Conservation (phyloP, 2,113 vertebrate species). For the Hydropotes inermis region DNA sequence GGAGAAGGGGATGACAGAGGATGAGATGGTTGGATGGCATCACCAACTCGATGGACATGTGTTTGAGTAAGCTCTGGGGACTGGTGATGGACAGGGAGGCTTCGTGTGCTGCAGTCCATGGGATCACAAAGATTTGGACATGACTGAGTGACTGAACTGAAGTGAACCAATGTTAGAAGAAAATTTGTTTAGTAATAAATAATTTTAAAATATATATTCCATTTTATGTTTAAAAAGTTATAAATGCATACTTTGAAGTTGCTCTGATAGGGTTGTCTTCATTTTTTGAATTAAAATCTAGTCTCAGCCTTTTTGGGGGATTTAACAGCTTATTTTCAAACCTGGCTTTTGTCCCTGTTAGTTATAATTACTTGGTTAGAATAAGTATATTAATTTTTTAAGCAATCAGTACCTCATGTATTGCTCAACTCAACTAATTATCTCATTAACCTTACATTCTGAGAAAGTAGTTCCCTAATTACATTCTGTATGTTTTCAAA, state of each 20-base stretch:
- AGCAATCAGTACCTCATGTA: not conserved
- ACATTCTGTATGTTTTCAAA: not conserved
- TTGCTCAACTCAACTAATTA: not conserved
- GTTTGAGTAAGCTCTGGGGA: not conserved
- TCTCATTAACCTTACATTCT: slow-evolving; percentile 32
- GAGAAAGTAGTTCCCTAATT: slow-evolving; percentile 17
- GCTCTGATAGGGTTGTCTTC: not conserved
- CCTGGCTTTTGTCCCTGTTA: not conserved
- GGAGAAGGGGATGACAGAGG: not conserved
- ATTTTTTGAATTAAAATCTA: not conserved
- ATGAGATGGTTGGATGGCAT: not conserved
- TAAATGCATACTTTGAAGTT: not conserved
- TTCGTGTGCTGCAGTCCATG: not conserved
- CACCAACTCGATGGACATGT: not conserved
- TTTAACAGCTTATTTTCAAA: slow-evolving; percentile 13
- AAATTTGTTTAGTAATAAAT: not conserved
- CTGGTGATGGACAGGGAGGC: not conserved
- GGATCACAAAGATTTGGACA: not conserved
- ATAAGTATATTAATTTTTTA: slow-evolving; percentile 35
- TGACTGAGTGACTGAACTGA: not conserved
- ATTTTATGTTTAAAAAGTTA: not conserved
- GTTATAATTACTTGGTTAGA: not conserved
- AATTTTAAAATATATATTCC: not conserved
- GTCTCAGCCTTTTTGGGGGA: not conserved
- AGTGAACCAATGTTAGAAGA: not conserved